phyloP scores from a whole-genome alignment of 2,113 vertebrate genomes.

The Nyctibius bracteatus region DNA sequence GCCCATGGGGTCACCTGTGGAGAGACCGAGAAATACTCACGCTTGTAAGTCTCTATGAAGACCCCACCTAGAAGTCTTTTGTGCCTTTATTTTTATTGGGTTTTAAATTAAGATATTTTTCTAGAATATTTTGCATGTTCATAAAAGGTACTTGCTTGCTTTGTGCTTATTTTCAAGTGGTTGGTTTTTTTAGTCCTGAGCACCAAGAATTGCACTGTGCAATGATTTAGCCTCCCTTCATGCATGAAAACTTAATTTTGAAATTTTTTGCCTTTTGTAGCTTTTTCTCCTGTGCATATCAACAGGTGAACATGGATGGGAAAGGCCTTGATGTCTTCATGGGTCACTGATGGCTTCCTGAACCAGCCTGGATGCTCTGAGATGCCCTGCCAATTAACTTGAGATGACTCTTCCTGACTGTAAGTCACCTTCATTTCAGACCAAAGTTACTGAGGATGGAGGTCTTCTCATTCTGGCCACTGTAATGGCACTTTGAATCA shows the following conservation, averaged over 20 bases:
- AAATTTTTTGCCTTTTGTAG: neutral
- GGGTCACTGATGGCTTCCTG: neutral
- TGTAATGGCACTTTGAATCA: neutral
- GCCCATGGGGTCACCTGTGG: neutral
- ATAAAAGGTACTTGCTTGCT: neutral
- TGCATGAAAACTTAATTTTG: neutral
- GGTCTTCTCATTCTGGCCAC: neutral
- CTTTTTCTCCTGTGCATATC: neutral
- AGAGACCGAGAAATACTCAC: rapidly evolving
- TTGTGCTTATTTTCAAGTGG: neutral
- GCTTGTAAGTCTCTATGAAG: neutral
- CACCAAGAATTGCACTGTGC: neutral
- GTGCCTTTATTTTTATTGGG: rapidly evolving
- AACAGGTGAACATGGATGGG: neutral
- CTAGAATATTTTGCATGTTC: neutral
- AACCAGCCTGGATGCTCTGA: neutral
- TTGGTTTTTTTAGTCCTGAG: neutral
- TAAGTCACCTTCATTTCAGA: neutral
- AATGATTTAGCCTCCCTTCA: neutral
- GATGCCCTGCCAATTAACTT: neutral
- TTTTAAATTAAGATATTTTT: neutral
- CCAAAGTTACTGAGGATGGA: neutral
- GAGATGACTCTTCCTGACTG: neutral
- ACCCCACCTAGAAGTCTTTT: neutral
- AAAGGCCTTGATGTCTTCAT: neutral